phyloP scores from a whole-genome alignment of 2,113 vertebrate genomes.

The Hemichromis elongatus region DNA sequence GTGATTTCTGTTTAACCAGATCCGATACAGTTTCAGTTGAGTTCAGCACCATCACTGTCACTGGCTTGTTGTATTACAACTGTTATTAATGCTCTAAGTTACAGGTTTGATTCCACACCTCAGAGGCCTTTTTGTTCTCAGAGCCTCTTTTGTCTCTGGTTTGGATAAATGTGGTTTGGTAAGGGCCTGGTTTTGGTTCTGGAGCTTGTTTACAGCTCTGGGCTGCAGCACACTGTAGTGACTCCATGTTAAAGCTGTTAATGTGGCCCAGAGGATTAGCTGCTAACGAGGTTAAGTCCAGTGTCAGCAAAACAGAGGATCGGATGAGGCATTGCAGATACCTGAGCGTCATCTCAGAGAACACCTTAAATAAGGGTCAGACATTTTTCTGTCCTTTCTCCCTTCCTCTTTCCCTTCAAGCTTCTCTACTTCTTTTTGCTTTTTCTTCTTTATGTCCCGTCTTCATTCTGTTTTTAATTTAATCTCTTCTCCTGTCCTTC shows the following conservation, averaged over 20 bases:
- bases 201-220: not conserved
- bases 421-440: not conserved
- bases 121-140: not conserved
- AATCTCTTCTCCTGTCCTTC: not conserved
- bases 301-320: constrained; percentile 65
- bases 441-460: not conserved
- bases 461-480: not conserved
- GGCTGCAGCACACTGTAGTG: not conserved
- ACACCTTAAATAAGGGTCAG: not conserved
- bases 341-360: not conserved
- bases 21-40: not conserved
- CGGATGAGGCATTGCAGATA: not conserved
- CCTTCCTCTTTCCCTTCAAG: not conserved
- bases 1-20: not conserved
- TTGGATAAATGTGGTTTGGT: not conserved
- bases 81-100: not conserved
- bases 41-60: fast-evolving
- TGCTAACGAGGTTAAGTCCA: constrained; percentile 52
- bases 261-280: constrained; percentile 58
- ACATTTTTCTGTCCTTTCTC: not conserved
- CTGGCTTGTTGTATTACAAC: not conserved
- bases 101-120: not conserved
- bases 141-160: not conserved
- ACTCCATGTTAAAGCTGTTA: constrained; percentile 36
- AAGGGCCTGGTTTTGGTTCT: not conserved